Evolutionary conservation across 2,113 vertebrate genomes (phyloP).

Genomic region (Heterochromis multidens): DNA sequence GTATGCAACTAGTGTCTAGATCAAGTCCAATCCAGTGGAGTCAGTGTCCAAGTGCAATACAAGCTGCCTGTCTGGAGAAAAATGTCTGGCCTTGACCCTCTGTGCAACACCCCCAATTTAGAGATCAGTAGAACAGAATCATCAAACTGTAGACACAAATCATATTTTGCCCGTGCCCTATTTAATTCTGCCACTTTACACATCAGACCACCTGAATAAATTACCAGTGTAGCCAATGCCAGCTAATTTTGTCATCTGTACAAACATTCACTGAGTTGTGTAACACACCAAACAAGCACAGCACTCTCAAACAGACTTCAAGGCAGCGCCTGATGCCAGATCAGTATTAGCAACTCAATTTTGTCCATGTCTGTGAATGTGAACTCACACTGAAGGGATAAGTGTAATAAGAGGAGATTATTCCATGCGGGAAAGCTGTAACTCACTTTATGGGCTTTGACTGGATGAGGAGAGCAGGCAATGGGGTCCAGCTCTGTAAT

Average conservation of each 20-base stretch:
- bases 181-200: neutral
- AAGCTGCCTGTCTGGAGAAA: conserved; percentile 10
- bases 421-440: conserved; percentile 52
- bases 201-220: neutral
- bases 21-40: conserved; percentile 21
- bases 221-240: neutral
- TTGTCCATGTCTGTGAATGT: conserved; percentile 39
- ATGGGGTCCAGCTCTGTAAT: conserved; percentile 53
- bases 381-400: conserved; percentile 45
- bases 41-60: conserved; percentile 11
- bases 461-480: conserved; percentile 56
- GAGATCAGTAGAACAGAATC: neutral
- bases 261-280: neutral
- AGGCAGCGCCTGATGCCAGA: conserved; percentile 14
- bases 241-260: neutral
- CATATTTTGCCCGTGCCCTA: neutral
- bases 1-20: conserved; percentile 7
- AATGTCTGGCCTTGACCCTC: neutral
- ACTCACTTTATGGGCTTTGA: conserved; percentile 63
- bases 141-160: neutral
- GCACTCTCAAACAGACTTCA: neutral
- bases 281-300: neutral
- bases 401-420: conserved; percentile 65
- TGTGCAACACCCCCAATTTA: neutral
- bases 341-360: conserved; percentile 38